Evolutionary conservation across 2,797 vertebrate genomes (phyloP), one percentile per base, ranked within the genome.

Genomic region (Syngnathus acus): DNA sequence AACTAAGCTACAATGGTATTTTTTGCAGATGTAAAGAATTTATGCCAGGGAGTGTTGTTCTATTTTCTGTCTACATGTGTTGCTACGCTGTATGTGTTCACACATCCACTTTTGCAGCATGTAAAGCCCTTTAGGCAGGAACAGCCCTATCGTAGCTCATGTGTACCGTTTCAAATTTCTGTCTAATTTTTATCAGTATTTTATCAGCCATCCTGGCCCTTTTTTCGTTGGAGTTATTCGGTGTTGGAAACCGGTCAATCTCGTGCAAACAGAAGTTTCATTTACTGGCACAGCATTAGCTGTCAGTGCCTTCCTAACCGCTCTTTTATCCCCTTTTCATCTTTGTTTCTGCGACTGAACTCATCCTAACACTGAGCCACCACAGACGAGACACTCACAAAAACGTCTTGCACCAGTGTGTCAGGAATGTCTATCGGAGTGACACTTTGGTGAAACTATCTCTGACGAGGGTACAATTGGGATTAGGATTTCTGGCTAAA

Each of bases 201-300:
- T 80, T 32, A 32, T 32, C 69, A 66, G 14, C 66, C 61, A 50
- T 64, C 70, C 66, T 81, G 89, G 79, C 88, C 85, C 88, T 84
- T 66, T 66, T 51, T 87, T 79, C 87, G 85, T 89, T 89, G 83
- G 72, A 89, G 82, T 90, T 90, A 88, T 87, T 87, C 83, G 82
- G 83, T 82, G 73, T 66, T 76, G 66, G 79, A 87, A 80, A 77
- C 68, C 58, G 72, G 83, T 81, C 83, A 71, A 71, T 79, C 77
- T 71, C 72, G 70, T 80, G 74, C 77, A 77, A 78, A 84, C 85
- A 86, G 84, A 83, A 81, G 78, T 79, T 83, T 79, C 72, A 75
- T 77, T 71, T 78, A 81, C 69, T 74, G 66, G 67, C 74, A 79
- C 78, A 80, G 76, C n/a, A 59, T 75, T 80, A 80, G 76, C 79